Percentiles rank a stretch among this genome's conserved stretches.
Evolutionary conservation across 2,888 invertebrate genomes (phyloP).

Genomic region (Parascotia fuliginaria): DNA sequence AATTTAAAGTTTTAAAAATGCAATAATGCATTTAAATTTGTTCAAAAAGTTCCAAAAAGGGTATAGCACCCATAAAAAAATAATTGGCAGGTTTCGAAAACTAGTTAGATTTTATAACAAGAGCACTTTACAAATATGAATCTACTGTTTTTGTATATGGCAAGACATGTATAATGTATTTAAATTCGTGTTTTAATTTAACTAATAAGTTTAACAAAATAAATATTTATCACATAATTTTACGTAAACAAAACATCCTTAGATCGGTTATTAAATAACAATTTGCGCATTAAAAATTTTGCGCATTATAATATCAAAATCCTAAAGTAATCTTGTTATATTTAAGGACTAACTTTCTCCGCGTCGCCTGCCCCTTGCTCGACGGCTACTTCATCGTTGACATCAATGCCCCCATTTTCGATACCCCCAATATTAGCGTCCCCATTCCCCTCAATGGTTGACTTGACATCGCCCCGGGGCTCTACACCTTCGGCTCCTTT

Average conservation of each 20-base stretch:
- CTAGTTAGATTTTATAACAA: constrained; percentile 27
- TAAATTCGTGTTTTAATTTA: no score
- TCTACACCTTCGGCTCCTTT: constrained; percentile 43
- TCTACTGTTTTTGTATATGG: constrained; percentile 15
- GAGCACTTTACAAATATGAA: constrained; percentile 19
- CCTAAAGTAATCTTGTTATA: constrained; percentile 28
- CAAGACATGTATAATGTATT: constrained; percentile 16
- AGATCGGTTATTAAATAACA: neutral
- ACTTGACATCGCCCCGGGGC: neutral
- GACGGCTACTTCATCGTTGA: neutral
- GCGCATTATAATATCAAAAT: neutral
- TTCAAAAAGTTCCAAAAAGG: constrained; percentile 12
- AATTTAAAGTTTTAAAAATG: constrained; percentile 28
- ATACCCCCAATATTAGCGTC: constrained; percentile 1
- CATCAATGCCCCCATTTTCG: neutral
- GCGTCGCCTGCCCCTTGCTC: neutral
- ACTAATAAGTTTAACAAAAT: no score
- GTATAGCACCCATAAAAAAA: constrained; percentile 22
- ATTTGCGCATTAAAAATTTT: neutral
- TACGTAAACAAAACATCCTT: no score
- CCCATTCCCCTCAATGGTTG: neutral
- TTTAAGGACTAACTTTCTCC: constrained; percentile 16
- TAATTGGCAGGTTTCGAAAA: constrained; percentile 29
- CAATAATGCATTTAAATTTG: constrained; percentile 21
- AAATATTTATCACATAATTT: no score